phyloP scores from a whole-genome alignment of 2,888 invertebrate species.

The Loripinus fragilis region DNA sequence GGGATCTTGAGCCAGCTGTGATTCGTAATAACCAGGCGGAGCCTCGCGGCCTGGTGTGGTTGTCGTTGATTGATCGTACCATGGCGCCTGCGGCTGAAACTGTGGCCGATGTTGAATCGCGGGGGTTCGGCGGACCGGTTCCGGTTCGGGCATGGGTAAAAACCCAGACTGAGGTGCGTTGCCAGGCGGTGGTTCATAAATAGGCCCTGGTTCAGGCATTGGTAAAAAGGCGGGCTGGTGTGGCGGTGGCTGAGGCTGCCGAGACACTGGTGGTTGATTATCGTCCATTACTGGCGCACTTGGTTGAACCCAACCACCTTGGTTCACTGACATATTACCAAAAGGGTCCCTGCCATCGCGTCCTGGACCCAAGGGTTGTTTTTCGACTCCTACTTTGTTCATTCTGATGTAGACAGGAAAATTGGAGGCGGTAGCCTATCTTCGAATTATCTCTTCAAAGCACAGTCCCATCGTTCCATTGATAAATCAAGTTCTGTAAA shows the following conservation, averaged over 20 bases:
- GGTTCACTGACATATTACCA: no score
- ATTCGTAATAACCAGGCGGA: constrained; percentile 4
- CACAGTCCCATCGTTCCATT: no score
- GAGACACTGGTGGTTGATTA: background rate
- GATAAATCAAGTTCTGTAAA: no score
- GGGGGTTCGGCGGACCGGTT: background rate
- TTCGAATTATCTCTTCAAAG: no score
- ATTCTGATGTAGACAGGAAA: no score
- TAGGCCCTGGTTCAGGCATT: constrained; percentile 8
- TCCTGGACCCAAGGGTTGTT: background rate
- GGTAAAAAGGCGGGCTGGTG: background rate
- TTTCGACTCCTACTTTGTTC: background rate
- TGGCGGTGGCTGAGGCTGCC: background rate
- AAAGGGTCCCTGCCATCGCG: background rate
- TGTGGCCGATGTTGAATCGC: background rate
- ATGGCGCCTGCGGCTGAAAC: background rate
- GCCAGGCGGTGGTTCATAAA: background rate
- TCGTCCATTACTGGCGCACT: background rate
- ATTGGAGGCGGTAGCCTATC: no score
- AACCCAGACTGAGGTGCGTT: background rate
- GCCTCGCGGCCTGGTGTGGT: background rate
- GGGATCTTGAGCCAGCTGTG: background rate
- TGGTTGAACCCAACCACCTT: background rate
- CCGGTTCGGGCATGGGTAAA: background rate
- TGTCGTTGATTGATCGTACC: background rate